These are phyloP conservation scores for Rotaria sp. DNA, from an alignment of 2,888 invertebrate species.

Conservation along the genomic window DNA sequence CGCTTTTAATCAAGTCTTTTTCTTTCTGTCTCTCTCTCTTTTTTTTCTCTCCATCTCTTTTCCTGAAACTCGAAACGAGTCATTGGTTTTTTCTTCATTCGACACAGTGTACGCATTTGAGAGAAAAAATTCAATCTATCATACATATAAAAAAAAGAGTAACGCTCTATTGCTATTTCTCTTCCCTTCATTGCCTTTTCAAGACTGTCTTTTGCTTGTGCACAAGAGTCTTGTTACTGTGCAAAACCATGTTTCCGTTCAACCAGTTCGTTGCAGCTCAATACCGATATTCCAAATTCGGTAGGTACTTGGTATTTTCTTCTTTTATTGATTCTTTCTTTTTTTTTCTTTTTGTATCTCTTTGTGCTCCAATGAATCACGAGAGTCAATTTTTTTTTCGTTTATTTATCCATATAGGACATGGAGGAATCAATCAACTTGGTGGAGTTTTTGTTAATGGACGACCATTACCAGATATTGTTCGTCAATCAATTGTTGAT, in stretches of 20 bases:
- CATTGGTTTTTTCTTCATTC: conserved; percentile 7
- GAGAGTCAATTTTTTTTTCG: neutral
- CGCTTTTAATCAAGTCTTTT: conserved; percentile 7
- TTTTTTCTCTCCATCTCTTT: too few species aligned
- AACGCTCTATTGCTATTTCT: conserved; percentile 1
- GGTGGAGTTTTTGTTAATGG: conserved; percentile 98
- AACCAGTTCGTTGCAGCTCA: conserved; percentile 41
- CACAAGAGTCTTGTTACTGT: neutral
- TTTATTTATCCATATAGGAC: neutral
- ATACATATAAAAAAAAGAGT: neutral
- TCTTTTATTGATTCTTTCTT: neutral
- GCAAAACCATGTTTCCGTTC: conserved; percentile 36
- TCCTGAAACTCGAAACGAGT: neutral
- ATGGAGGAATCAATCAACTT: conserved; percentile 89
- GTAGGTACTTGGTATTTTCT: conserved; percentile 25
- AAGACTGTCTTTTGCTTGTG: neutral
- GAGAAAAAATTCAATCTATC: neutral
- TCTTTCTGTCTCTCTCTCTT: neutral
- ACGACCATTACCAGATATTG: conserved; percentile 88
- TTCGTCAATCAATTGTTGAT: conserved; percentile 86
- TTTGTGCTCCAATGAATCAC: neutral
- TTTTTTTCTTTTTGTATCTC: conserved; percentile 6
- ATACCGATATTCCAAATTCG: conserved; percentile 40
- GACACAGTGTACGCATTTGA: neutral
- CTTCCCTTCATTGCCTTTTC: neutral